Percentiles rank a stretch among this genome's conserved stretches.
Evolutionary conservation across 2,888 invertebrate genomes (phyloP).

Genomic region (Trachelus troglodyta): DNA sequence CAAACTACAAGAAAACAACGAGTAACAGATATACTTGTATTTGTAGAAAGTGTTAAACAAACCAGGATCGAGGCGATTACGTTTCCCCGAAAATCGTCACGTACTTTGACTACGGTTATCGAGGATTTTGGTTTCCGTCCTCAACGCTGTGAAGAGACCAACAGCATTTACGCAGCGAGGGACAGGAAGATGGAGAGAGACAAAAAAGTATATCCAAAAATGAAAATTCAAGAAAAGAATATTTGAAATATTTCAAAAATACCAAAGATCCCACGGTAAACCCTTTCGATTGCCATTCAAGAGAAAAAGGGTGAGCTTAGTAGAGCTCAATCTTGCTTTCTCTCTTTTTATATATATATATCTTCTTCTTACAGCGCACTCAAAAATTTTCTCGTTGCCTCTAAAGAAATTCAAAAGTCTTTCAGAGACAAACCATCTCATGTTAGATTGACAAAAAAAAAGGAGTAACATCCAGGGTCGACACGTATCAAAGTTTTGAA

Average conservation of each 20-base stretch:
- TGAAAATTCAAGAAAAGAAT: not conserved
- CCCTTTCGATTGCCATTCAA: not conserved
- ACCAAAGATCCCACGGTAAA: not conserved
- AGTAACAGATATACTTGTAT: not conserved
- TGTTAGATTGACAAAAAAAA: not conserved
- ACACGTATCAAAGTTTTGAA: not conserved
- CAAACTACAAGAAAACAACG: not conserved
- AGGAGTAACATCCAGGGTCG: not conserved
- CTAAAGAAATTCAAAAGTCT: not conserved
- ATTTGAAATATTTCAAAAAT: not conserved
- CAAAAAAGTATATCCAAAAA: not conserved
- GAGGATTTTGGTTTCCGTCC: not conserved
- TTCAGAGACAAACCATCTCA: not conserved
- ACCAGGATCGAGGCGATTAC: not conserved
- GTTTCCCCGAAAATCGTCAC: not conserved
- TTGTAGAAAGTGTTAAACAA: slow-evolving; percentile 7
- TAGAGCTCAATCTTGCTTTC: slow-evolving; percentile 12
- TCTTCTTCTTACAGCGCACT: not conserved
- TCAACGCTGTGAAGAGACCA: not conserved
- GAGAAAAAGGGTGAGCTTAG: not conserved
- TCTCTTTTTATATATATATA: slow-evolving; percentile 1
- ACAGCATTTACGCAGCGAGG: not conserved
- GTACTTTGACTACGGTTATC: not conserved
- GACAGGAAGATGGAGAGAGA: not conserved
- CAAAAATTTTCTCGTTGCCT: not conserved